Evolutionary conservation across 2,113 vertebrate genomes (phyloP), one percentile per base, ranked within the genome.

Genomic region (Limanda limanda): DNA sequence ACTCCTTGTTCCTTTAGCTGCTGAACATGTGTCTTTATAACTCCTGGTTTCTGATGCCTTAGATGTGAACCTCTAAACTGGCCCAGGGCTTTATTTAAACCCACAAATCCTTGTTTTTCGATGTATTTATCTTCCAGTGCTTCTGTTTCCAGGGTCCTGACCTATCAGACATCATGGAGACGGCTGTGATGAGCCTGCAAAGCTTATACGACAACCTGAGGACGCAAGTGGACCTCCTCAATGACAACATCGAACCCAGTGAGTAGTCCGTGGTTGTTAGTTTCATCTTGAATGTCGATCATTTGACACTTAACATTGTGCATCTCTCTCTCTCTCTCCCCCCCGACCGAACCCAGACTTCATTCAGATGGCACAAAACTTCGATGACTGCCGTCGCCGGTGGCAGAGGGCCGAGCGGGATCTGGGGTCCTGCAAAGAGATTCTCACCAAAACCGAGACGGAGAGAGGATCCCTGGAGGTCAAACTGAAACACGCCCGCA

Each of bases 401-500:
- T 95, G 94, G 95, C 95, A 96, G 81, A 93, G 92, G 71, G 80
- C 92, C 0, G 96, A 97, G 81, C 95, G 94, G 0, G 97, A 99
- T 0, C 89, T 99, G 40, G 91, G 93, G 3, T 93, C 91, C 35
- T 96, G 92, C 89, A 96, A 96, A 78, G 96, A 98, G 72, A 86
- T 94, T 10, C 94, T 99, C 52, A 95, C 96, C 89, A 98, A 98
- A 86, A 92, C 93, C 0, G 96, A 99, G 81, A 95, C 96, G 0
- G 98, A 98, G 62, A 94, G 95, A 1, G 95, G 95, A 1, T 94
- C 98, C 3, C 68, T 99, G 91, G 97, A 98, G 54, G 97, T 99
- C 74, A 99, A 99, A 87, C 93, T 99, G 75, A 99, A 99, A 88
- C 98, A 99, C 0, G 98, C 98, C 20, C 96, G 98, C 21, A 99